Base-by-base conservation (phyloP, 2,888 invertebrate genomes). In the Caradrina clavipalpis region DNA sequence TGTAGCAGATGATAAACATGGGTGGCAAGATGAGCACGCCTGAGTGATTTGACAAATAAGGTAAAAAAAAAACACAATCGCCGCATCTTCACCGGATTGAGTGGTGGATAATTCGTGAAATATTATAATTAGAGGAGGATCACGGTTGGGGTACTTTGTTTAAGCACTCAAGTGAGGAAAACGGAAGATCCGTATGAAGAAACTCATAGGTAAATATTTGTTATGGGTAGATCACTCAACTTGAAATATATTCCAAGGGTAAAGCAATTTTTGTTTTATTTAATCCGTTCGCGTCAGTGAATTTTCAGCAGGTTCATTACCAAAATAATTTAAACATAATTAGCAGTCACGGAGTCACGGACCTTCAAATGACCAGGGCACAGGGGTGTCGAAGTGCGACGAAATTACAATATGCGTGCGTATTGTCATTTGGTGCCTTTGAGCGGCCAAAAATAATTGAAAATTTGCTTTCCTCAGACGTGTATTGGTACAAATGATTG, bases 121-220 rank as follows among this genome's bases (percentile, higher is more conserved):
- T 19, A 45, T 21, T 19, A 4, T 11, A 26, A 51, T 45, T 56
- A n/a, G 21, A 31, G 26, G 11, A 47, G 45, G 47, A 35, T 42
- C 31, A 65, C 35, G 31, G 55, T 49, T 55, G 31, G 7, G 35
- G 2, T 50, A 22, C 17, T 15, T 35, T 56, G 55, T 45, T 55
- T 55, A 56, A 1, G 10, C 10, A 2, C 42, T 66, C 7, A 19
- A 19, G 21, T 31, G 21, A 21, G 8, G 7, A 65, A 31, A 31
- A 31, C 31, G 31, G 35, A 35, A 42, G 15, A 42, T 50, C 67
- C 31, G 31, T 70, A 49, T 13, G 17, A 55, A 66, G 22, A 66
- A 26, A 45, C 15, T 45, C 5, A 11, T 39, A 5, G 45, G 15
- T 45, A 26, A 42, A 50, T 53, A 26, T 22, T 5, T 49, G 35